Conservation (phyloP, 2,888 invertebrate species). For the Trichogramma dendrolimi region DNA sequence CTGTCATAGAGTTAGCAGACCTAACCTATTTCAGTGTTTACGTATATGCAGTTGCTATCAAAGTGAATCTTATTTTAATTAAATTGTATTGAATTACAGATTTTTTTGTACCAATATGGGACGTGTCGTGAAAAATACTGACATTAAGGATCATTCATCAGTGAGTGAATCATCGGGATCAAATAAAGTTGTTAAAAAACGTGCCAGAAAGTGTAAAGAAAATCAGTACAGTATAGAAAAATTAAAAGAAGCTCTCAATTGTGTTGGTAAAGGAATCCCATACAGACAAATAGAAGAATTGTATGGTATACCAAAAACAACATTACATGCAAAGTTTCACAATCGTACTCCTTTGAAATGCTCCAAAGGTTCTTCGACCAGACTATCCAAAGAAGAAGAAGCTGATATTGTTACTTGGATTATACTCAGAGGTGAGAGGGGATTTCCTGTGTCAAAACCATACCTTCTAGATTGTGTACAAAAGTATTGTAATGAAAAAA, state of each 20-base stretch:
- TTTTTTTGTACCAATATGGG: too few relatives aligned
- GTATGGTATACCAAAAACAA: conserved; percentile 15
- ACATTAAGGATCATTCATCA: too few relatives aligned
- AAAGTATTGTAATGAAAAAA: conserved; percentile 29
- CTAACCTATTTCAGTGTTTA: too few relatives aligned
- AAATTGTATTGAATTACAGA: too few relatives aligned
- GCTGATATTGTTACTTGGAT: conserved; percentile 8
- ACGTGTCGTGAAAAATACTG: too few relatives aligned
- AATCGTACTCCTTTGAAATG: not conserved
- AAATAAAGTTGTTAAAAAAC: too few relatives aligned
- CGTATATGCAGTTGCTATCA: too few relatives aligned
- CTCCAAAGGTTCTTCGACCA: conserved; percentile 10
- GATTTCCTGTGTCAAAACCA: conserved; percentile 32
- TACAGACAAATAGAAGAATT: not conserved
- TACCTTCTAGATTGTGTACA: conserved; percentile 39
- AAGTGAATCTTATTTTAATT: too few relatives aligned
- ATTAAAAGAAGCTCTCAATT: conserved; percentile 9
- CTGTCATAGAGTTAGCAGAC: too few relatives aligned
- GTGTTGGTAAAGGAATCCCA: conserved; percentile 7
- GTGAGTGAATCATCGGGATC: too few relatives aligned
- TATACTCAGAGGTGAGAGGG: conserved; percentile 1
- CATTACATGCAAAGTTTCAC: conserved; percentile 10
- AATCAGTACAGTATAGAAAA: conserved; percentile 5
- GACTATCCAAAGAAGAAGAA: conserved; percentile 20
- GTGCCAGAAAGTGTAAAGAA: not conserved